These are phyloP conservation scores for Aspidoscelis tigris DNA, from an alignment of 2,113 vertebrate species.

Conservation along the genomic window DNA sequence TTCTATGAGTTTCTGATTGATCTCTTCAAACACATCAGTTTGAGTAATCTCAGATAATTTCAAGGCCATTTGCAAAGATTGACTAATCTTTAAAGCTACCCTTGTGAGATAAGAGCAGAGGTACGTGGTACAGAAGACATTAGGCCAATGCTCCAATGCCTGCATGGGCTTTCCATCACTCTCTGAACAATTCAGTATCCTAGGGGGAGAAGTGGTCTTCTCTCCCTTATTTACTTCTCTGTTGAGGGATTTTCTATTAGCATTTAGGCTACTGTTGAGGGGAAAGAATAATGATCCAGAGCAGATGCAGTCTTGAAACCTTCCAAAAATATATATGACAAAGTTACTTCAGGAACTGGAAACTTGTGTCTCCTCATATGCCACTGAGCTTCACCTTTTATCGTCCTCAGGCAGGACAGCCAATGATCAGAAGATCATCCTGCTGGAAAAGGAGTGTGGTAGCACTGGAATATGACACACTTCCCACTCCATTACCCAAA, in stretches of 20 bases:
- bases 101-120: conserved; percentile 19
- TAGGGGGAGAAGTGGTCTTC: not conserved
- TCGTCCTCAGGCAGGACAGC: no score
- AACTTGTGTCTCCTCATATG: no score
- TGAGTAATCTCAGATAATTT: conserved; percentile 59
- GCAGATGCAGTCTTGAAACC: not conserved
- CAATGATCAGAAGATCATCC: no score
- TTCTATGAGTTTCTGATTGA: conserved; percentile 55
- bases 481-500: no score
- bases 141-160: not conserved
- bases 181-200: not conserved
- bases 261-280: not conserved
- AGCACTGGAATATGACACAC: no score
- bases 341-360: no score
- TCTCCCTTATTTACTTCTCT: not conserved
- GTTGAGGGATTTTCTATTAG: not conserved
- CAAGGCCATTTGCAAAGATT: conserved; percentile 52
- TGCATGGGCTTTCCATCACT: not conserved
- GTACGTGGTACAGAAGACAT: not conserved
- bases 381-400: no score
- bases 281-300: not conserved
- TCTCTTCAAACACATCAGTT: conserved; percentile 32
- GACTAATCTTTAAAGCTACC: conserved; percentile 36
- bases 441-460: not conserved
- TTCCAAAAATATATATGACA: not conserved